Conservation (phyloP, 2,888 invertebrate genomes). For the Ochropleura leucogaster region DNA sequence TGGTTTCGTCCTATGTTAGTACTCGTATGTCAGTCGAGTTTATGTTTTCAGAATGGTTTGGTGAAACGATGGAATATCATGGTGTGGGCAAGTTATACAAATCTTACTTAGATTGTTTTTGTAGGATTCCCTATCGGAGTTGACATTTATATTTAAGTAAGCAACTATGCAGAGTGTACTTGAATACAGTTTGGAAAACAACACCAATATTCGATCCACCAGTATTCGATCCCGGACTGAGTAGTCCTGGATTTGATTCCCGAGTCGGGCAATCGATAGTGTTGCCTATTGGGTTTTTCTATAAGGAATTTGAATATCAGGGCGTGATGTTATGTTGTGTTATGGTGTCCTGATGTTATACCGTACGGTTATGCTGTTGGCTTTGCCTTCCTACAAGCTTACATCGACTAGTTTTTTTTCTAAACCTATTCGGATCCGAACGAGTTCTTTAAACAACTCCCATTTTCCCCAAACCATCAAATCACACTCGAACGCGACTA, state of each 20-base stretch:
- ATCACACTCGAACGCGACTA: slow-evolving; percentile 49
- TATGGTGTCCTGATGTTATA: not conserved
- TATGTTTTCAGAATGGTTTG: slow-evolving; percentile 35
- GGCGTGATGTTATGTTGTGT: too few species aligned
- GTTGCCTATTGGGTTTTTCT: too few species aligned
- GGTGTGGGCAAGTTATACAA: not conserved
- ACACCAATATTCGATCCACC: too few species aligned
- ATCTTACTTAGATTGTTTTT: too few species aligned
- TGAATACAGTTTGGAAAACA: too few species aligned
- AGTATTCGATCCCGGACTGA: too few species aligned
- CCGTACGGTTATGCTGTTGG: not conserved
- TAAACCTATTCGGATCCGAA: not conserved
- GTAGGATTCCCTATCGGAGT: not conserved
- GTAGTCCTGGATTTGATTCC: too few species aligned
- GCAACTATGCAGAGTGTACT: too few species aligned
- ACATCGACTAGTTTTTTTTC: not conserved
- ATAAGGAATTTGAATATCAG: too few species aligned
- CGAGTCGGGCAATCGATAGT: too few species aligned
- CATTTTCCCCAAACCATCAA: slow-evolving; percentile 43
- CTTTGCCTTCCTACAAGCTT: not conserved
- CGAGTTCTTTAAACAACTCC: not conserved
- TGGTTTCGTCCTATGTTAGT: slow-evolving; percentile 37
- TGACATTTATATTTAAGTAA: not conserved
- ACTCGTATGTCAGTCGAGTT: slow-evolving; percentile 23
- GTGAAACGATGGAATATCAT: slow-evolving; percentile 15